Conservation (phyloP, 2,888 invertebrate genomes). For the Calephelis perditalis region DNA sequence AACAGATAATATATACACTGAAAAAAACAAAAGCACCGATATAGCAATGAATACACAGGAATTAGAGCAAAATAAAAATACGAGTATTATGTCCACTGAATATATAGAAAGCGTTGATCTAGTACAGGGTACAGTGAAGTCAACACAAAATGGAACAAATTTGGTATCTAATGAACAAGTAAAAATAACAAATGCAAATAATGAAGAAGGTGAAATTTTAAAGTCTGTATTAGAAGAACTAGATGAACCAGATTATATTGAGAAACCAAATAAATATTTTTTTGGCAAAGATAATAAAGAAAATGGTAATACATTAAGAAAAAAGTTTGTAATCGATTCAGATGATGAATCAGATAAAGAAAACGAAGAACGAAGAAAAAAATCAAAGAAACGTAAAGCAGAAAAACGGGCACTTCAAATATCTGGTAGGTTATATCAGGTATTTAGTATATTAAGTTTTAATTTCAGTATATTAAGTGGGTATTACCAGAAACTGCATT, state of each 20-base stretch:
- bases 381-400: slow-evolving; percentile 50
- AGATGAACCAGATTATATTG: slow-evolving; percentile 47
- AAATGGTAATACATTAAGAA: slow-evolving; percentile 40
- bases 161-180: slow-evolving; percentile 13
- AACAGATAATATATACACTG: slow-evolving; percentile 18
- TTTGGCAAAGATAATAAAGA: slow-evolving; percentile 30
- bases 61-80: slow-evolving; percentile 4
- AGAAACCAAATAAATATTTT: slow-evolving; percentile 51
- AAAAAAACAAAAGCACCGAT: slow-evolving; percentile 16
- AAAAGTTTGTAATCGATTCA: slow-evolving; percentile 62
- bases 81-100: background rate
- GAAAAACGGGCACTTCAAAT: slow-evolving; percentile 60
- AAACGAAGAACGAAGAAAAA: slow-evolving; percentile 49
- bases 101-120: background rate
- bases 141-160: slow-evolving; percentile 13
- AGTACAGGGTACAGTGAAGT: background rate
- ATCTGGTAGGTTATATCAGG: slow-evolving; percentile 47
- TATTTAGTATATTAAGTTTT: too few species aligned
- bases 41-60: background rate
- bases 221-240: slow-evolving; percentile 61
- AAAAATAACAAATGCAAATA: slow-evolving; percentile 25
- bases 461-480: too few species aligned
- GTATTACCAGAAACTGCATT: too few species aligned
- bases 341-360: slow-evolving; percentile 52
- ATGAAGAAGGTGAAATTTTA: slow-evolving; percentile 32